Base-by-base conservation (phyloP, 1,140 invertebrate genomes). In the Lethrus apterus region DNA sequence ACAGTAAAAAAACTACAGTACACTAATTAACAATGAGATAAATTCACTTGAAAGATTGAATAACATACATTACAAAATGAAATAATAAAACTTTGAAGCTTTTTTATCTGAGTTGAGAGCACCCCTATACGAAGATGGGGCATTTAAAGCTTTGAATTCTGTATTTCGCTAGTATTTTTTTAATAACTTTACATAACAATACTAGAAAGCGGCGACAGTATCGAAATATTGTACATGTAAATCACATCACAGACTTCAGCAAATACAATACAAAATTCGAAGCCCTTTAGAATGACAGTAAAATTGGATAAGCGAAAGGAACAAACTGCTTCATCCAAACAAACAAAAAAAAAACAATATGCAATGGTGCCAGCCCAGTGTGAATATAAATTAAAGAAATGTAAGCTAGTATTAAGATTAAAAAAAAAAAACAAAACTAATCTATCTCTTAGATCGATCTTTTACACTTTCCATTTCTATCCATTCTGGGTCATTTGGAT, bases 401-500 rank as follows among this genome's bases (percentile, higher is more conserved):
- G 40, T 19, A 41, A n/a, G 32, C 7, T 21, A 42, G 13, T 33
- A 24, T 24, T 19, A 44, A 44, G 15, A 44, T 23, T 44, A 35
- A 35, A 23, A 17, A 24, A 26, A 17, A 47, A 24, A 17, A 38
- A 31, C 33, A 15, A 24, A 26, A 42, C 4, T 30, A n/a, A 18
- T 34, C 46, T 63, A 59, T 54, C 60, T 58, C 35, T 58, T 58
- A 41, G 59, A 58, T 23, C 57, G 50, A 8, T 64, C 60, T 50
- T 48, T 46, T 36, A 50, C 31, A 15, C 30, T 44, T 35, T 62
- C 60, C 23, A 57, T 54, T 33, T 64, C 74, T 26, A 73, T 74
- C 86, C 86, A 89, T 61, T 89, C 86, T 2, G 80, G 81, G 68
- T 89, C 86, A 62, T 86, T 84, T 1, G 84, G 84, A 66, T 88